Conservation (phyloP, 2,797 vertebrate genomes). For the Lindbergichthys nudifrons region DNA sequence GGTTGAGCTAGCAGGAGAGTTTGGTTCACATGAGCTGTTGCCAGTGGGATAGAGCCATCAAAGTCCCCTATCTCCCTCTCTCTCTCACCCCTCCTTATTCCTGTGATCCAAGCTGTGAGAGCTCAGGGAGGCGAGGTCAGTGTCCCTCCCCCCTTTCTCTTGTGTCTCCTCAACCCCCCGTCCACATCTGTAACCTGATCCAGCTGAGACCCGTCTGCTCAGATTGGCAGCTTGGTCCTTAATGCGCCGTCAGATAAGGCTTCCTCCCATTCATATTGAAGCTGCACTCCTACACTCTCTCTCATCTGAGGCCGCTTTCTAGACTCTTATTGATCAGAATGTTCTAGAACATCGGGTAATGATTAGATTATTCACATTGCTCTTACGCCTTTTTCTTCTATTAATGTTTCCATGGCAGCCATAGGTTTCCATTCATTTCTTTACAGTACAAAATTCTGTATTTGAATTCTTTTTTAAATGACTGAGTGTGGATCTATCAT, state of each 20-base stretch:
- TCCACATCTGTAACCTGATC: conserved; percentile 71
- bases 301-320: conserved; percentile 5
- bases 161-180: conserved; percentile 38
- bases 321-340: neutral
- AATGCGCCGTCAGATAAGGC: conserved; percentile 67
- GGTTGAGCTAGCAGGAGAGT: conserved; percentile 56
- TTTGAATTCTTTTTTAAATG: too few relatives aligned
- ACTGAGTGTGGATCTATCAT: too few relatives aligned
- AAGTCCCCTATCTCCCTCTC: conserved; percentile 19
- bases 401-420: neutral
- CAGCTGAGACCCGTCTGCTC: conserved; percentile 50
- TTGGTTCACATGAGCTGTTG: conserved; percentile 64
- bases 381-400: neutral
- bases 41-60: conserved; percentile 54
- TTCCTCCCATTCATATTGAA: conserved; percentile 35
- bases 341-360: neutral
- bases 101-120: conserved; percentile 57
- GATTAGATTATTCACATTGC: neutral
- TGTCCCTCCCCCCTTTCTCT: conserved; percentile 10
- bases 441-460: neutral
- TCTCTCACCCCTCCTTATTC: conserved; percentile 50
- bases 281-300: conserved; percentile 4
- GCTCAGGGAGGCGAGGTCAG: conserved; percentile 55
- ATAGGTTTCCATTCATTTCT: neutral
- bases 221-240: conserved; percentile 51